Percentiles rank a stretch among this genome's conserved stretches.
phyloP scores from a whole-genome alignment of 2,888 invertebrate genomes.

The Monoplex corrugatus region DNA sequence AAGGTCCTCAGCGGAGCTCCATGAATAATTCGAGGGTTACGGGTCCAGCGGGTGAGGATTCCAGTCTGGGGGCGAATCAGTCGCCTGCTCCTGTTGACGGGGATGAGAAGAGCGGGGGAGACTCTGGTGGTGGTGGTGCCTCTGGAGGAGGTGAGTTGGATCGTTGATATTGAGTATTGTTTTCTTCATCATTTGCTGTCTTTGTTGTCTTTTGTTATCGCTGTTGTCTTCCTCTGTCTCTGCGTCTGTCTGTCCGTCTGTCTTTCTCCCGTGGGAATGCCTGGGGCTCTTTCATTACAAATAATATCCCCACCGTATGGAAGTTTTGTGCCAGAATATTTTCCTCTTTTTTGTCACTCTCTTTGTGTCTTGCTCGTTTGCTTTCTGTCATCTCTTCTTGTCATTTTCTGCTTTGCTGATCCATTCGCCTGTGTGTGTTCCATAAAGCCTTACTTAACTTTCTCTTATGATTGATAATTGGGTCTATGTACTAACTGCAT shows the following conservation, averaged over 20 bases:
- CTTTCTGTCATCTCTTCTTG: neutral
- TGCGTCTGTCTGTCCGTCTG: neutral
- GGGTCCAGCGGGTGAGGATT: neutral
- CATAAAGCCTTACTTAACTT: too few species aligned
- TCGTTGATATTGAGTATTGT: too few species aligned
- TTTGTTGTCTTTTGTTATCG: too few species aligned
- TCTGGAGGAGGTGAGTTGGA: constrained; percentile 16
- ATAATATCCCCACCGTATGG: too few species aligned
- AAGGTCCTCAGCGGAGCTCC: neutral
- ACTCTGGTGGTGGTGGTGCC: neutral
- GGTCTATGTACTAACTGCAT: too few species aligned
- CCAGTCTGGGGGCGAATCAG: neutral
- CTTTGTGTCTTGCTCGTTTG: neutral
- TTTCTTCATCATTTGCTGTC: too few species aligned
- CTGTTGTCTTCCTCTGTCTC: neutral
- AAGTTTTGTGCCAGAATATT: neutral
- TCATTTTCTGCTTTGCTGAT: too few species aligned
- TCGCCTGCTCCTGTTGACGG: constrained; percentile 34
- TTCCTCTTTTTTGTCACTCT: neutral
- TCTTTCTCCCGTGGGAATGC: too few species aligned
- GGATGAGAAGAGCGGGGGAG: constrained; percentile 43
- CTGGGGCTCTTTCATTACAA: too few species aligned
- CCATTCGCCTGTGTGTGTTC: too few species aligned
- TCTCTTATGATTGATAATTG: too few species aligned
- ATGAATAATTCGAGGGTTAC: neutral